Evolutionary conservation across 2,113 vertebrate species (phyloP).

Genomic region (Nycticryphes semicollaris): DNA sequence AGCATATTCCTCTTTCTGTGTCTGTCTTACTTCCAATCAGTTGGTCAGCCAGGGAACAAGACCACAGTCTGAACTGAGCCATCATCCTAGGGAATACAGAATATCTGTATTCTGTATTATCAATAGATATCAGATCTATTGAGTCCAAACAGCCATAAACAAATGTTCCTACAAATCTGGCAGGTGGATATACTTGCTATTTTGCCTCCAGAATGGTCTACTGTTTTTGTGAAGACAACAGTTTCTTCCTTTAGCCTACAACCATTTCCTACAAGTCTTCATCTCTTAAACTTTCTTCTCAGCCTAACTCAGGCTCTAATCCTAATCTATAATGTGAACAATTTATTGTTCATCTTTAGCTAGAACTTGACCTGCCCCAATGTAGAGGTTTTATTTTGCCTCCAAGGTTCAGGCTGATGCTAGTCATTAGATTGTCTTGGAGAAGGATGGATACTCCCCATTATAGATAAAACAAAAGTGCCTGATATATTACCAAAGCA

Average conservation of each 20-base stretch:
- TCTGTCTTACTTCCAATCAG: not conserved
- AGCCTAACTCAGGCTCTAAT: not conserved
- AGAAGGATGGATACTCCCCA: not conserved
- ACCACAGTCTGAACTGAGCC: not conserved
- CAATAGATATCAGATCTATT: not conserved
- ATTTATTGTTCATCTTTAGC: not conserved
- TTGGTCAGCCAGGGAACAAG: too few relatives aligned
- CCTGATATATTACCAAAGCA: not conserved
- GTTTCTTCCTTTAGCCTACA: not conserved
- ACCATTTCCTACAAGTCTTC: not conserved
- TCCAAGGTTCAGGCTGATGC: not conserved
- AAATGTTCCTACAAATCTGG: not conserved
- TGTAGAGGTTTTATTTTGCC: not conserved
- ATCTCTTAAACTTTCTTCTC: not conserved
- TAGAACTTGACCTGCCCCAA: not conserved
- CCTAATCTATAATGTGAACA: not conserved
- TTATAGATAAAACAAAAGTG: not conserved
- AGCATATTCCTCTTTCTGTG: not conserved
- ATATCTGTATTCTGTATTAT: too few relatives aligned
- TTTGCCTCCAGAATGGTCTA: not conserved
- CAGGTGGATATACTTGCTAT: not conserved
- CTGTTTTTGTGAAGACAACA: not conserved
- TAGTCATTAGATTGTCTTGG: not conserved
- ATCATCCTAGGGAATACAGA: not conserved
- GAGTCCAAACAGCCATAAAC: not conserved